Percentiles rank a stretch among this genome's conserved stretches.
Evolutionary conservation across 2,888 invertebrate species (phyloP).

Genomic region (Pyralis farinalis): DNA sequence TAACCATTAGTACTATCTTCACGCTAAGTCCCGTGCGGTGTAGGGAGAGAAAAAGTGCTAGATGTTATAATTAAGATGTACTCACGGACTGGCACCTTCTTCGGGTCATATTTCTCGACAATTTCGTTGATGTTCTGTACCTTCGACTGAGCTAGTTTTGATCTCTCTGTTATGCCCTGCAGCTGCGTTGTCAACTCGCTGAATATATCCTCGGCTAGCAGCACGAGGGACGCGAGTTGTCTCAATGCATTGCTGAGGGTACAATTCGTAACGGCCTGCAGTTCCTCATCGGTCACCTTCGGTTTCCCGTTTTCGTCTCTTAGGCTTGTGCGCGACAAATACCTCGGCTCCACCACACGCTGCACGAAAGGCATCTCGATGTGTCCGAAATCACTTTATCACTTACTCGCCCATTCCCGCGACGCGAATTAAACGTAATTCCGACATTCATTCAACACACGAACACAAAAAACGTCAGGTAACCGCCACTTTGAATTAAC

Average conservation of each 20-base stretch:
- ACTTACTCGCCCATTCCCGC: constrained; percentile 71
- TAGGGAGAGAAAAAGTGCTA: too few relatives aligned
- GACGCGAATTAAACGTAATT: constrained; percentile 71
- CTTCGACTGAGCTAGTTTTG: constrained; percentile 85
- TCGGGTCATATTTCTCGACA: constrained; percentile 90
- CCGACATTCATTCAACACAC: constrained; percentile 75
- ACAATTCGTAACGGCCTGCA: constrained; percentile 93
- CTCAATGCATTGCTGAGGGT: constrained; percentile 91
- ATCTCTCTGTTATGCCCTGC: constrained; percentile 86
- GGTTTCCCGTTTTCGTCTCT: constrained; percentile 81
- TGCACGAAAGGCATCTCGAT: constrained; percentile 92
- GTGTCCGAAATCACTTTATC: constrained; percentile 45
- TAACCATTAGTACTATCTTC: too few relatives aligned
- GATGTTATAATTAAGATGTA: constrained; percentile 45
- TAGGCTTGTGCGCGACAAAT: constrained; percentile 85
- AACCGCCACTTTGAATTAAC: constrained; percentile 81
- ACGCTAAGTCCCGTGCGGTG: too few relatives aligned
- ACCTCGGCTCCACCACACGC: constrained; percentile 90
- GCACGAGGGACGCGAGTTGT: constrained; percentile 92
- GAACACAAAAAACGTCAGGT: constrained; percentile 80
- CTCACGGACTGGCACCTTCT: constrained; percentile 97
- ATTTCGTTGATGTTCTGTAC: constrained; percentile 86
- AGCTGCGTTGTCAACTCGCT: constrained; percentile 89
- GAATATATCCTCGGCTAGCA: constrained; percentile 93
- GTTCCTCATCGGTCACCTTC: constrained; percentile 85